These are phyloP conservation scores for Caenorhabditis latens DNA, from an alignment of 1,140 invertebrate species.

Conservation along the genomic window DNA sequence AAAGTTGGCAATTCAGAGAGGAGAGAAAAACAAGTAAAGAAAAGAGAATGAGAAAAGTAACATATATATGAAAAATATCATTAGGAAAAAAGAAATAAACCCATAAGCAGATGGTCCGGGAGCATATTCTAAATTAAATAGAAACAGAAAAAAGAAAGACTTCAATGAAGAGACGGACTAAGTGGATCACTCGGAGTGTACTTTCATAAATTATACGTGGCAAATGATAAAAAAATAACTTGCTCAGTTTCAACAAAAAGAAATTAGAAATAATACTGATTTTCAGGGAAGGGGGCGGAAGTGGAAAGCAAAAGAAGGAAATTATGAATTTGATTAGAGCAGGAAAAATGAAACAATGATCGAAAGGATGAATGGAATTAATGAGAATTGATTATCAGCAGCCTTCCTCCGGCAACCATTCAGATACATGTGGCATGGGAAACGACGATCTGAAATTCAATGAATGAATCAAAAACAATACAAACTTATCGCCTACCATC, in stretches of 20 bases:
- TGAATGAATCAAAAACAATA: neutral
- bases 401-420: conserved; percentile 72
- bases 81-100: neutral
- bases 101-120: conserved; percentile 50
- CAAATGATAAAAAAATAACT: neutral
- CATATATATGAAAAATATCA: neutral
- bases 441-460: conserved; percentile 68
- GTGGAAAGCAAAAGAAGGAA: neutral
- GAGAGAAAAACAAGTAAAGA: too few species aligned
- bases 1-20: neutral
- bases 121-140: neutral
- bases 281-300: conserved; percentile 1
- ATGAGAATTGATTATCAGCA: neutral
- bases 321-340: neutral
- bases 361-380: conserved; percentile 35
- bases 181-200: conserved; percentile 19
- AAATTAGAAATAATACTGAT: conserved; percentile 44
- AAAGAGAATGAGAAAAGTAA: conserved; percentile 1
- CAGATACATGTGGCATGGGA: conserved; percentile 76
- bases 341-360: neutral
- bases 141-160: neutral
- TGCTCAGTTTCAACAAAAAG: neutral
- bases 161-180: neutral
- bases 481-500: conserved; percentile 55
- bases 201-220: neutral